Evolutionary conservation across 2,797 vertebrate species (phyloP), one percentile per base, ranked within the genome.

Genomic region (Sparus aurata): DNA sequence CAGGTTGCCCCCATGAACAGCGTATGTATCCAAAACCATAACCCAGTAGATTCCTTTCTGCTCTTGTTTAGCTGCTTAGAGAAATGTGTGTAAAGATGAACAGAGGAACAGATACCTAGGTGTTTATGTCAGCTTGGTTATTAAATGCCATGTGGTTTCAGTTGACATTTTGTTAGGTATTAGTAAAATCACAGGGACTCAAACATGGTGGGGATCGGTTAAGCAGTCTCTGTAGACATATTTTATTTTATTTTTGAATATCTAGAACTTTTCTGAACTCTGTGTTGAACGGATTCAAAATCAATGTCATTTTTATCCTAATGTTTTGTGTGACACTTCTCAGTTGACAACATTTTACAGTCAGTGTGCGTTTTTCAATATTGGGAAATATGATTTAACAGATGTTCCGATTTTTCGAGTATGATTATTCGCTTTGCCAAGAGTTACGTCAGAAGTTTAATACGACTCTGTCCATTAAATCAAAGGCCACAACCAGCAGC

Each of bases 1-100:
- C 98, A 96, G 92, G 92, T 97, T 95, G 96, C 97, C 91, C 95
- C 98, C 94, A 94, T 97, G 95, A 97, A 96, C 96, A 97, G 96
- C 96, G 98, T 99, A 99, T 96, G 98, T 99, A 99, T 96, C 89
- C 79, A 77, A 84, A 90, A 73, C 74, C 72, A 58, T 84, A 75
- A 78, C 67, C 58, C 78, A 45, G 17, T 69, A 74, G 89, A 79
- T 16, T 75, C 57, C 18, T 81, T 71, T 79, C 62, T 90, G 63
- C 57, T 78, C 49, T 18, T 65, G 61, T 80, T 20, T 75, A 70
- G 74, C 25, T 63, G 69, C 20, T 72, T 69, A 16, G 47, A 69
- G 53, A 77, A 64, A 66, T 66, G 52, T 41, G 76, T 80, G 18
- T 11, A 67, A 38, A 16, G 69, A 45, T 73, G n/a, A 68, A 83